Conservation (phyloP, 2,797 vertebrate genomes). For the Enteromius fasciolatus region DNA sequence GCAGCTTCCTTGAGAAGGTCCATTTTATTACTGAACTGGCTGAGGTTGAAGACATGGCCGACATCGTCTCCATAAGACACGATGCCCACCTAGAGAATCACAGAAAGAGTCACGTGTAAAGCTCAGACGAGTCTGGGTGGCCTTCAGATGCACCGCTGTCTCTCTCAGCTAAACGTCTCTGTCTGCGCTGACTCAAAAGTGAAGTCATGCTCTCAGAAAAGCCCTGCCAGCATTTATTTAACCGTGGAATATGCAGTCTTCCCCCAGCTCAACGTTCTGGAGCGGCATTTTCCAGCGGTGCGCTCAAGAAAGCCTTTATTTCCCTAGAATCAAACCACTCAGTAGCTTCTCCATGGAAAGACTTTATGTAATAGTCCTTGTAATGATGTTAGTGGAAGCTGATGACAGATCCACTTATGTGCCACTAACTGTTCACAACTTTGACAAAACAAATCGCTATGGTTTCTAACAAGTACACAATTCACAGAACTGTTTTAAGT, state of each 20-base stretch:
- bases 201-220: slow-evolving; percentile 70
- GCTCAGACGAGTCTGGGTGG: background rate
- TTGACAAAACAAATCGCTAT: background rate
- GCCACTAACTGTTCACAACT: background rate
- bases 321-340: slow-evolving; percentile 61
- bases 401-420: background rate
- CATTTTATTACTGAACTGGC: slow-evolving; percentile 82
- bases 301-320: slow-evolving; percentile 72
- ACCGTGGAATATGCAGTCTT: slow-evolving; percentile 74
- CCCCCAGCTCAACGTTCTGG: slow-evolving; percentile 54
- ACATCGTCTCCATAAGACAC: slow-evolving; percentile 93
- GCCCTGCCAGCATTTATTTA: slow-evolving; percentile 64
- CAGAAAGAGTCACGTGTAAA: slow-evolving; percentile 32
- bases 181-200: slow-evolving; percentile 55
- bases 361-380: background rate
- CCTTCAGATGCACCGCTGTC: slow-evolving; percentile 2
- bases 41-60: slow-evolving; percentile 91
- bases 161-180: slow-evolving; percentile 41
- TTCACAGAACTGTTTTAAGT: background rate
- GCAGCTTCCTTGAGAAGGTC: slow-evolving; percentile 79
- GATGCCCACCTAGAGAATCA: slow-evolving; percentile 86
- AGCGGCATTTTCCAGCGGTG: slow-evolving; percentile 69
- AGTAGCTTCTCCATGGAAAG: slow-evolving; percentile 38
- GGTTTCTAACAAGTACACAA: background rate
- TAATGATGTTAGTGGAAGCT: background rate